These are phyloP conservation scores for Solea senegalensis DNA, from an alignment of 2,113 vertebrate species.

Conservation along the genomic window DNA sequence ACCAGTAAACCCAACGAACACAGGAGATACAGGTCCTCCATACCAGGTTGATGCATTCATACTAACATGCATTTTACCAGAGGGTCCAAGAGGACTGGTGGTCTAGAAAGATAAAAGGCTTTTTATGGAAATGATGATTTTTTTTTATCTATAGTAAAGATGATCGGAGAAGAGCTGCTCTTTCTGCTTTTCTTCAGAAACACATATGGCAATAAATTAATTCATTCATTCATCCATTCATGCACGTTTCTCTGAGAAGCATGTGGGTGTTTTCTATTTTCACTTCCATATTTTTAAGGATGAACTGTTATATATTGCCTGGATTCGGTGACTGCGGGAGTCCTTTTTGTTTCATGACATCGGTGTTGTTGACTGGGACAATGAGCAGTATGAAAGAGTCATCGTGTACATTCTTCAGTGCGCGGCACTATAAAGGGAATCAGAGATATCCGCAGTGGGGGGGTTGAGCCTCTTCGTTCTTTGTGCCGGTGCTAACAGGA, in stretches of 20 bases:
- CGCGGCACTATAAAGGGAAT: constrained; percentile 58
- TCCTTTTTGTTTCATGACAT: constrained; percentile 62
- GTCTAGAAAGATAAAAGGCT: constrained; percentile 62
- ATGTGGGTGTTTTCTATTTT: constrained; percentile 5
- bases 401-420: constrained; percentile 45
- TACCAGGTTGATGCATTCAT: constrained; percentile 35
- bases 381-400: constrained; percentile 41
- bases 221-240: too few species aligned
- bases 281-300: constrained; percentile 1
- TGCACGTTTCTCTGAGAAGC: background rate
- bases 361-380: constrained; percentile 48
- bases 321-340: constrained; percentile 33
- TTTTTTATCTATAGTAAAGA: constrained; percentile 14
- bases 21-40: constrained; percentile 40
- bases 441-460: constrained; percentile 63
- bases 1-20: constrained; percentile 47
- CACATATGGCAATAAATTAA: constrained; percentile 13
- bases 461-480: constrained; percentile 63
- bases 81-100: constrained; percentile 38
- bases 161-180: constrained; percentile 32
- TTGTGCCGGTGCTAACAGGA: constrained; percentile 74
- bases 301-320: constrained; percentile 7
- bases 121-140: constrained; percentile 62
- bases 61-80: constrained; percentile 43
- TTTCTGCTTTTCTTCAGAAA: constrained; percentile 45